phyloP scores from a whole-genome alignment of 2,113 vertebrate species.

The Sphyrna mokarran region DNA sequence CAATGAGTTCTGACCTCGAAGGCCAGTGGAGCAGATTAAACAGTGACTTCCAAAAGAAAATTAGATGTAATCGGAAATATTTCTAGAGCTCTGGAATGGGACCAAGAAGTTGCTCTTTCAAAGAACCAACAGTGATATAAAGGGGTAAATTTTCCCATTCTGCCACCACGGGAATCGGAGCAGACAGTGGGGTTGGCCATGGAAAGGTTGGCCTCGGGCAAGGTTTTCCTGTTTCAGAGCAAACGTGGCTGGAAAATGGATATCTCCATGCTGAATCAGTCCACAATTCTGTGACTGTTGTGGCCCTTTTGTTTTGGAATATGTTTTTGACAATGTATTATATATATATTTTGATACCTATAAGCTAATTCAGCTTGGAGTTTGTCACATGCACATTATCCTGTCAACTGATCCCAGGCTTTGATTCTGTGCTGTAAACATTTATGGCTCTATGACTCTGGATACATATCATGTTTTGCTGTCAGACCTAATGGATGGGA shows the following conservation, averaged over 20 bases:
- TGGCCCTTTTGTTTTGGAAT: neutral
- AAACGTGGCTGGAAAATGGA: neutral
- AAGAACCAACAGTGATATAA: neutral
- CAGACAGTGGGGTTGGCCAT: too few species aligned
- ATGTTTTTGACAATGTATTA: neutral
- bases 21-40: neutral
- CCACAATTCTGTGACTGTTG: neutral
- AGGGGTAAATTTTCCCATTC: too few species aligned
- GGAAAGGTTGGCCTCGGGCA: too few species aligned
- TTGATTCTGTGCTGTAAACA: too few species aligned
- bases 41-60: neutral
- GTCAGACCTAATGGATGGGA: neutral
- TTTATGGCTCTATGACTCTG: too few species aligned
- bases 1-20: neutral
- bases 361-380: neutral
- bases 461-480: neutral
- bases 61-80: neutral
- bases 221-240: too few species aligned
- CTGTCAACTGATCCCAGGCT: neutral
- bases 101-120: neutral
- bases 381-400: neutral
- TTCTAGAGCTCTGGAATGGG: neutral
- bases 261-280: neutral
- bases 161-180: too few species aligned
- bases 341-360: neutral